phyloP scores from a whole-genome alignment of 2,888 invertebrate genomes.

The Dryococelus australis region DNA sequence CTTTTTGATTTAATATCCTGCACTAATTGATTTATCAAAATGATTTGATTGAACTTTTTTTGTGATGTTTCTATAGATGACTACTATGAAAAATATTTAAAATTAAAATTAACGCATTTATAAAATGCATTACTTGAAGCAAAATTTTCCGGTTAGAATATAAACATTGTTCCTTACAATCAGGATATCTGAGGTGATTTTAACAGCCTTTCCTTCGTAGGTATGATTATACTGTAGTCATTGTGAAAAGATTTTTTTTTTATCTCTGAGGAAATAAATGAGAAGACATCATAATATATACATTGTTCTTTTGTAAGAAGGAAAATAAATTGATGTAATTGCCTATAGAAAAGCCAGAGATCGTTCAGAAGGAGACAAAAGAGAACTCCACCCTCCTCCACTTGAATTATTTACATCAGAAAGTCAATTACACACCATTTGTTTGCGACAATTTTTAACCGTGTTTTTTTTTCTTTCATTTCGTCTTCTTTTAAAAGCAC shows the following conservation, averaged over 20 bases:
- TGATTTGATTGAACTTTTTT: no score
- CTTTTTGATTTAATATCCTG: no score
- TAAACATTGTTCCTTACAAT: no score
- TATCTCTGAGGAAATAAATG: background rate
- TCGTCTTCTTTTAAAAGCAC: slow-evolving; percentile 35
- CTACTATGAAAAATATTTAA: no score
- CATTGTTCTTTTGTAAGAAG: slow-evolving; percentile 18
- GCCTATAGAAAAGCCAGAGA: slow-evolving; percentile 7
- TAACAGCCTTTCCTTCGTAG: no score
- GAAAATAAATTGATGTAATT: slow-evolving; percentile 24
- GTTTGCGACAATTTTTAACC: slow-evolving; percentile 28
- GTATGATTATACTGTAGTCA: no score
- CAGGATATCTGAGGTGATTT: no score
- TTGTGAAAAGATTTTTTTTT: background rate
- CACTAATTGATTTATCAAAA: no score
- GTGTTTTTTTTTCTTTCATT: slow-evolving; percentile 30
- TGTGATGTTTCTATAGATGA: no score
- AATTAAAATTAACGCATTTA: no score
- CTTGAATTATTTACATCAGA: slow-evolving; percentile 36
- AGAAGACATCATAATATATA: background rate
- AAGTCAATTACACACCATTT: slow-evolving; percentile 38
- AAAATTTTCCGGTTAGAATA: no score
- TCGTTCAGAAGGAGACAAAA: background rate
- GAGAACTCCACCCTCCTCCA: background rate
- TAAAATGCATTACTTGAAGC: no score